Percentiles rank a stretch among this genome's conserved stretches.
phyloP scores from a whole-genome alignment of 2,888 invertebrate genomes.

The Ametastegia equiseti region DNA sequence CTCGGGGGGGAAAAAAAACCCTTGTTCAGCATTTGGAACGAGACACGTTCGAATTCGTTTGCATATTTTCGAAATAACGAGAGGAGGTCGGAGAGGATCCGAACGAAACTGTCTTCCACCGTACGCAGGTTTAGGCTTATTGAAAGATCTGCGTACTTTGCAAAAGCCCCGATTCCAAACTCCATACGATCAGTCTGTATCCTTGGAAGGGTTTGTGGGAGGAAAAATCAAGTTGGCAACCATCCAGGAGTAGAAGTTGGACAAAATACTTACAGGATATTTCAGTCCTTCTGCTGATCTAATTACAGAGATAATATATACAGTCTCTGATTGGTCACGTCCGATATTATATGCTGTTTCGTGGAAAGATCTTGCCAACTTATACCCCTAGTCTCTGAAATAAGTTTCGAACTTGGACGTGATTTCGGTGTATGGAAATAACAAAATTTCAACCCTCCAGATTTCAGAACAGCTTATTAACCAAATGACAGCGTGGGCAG shows the following conservation, averaged over 20 bases:
- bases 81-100: slow-evolving; percentile 14
- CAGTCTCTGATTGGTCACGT: slow-evolving; percentile 37
- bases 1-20: slow-evolving; percentile 54
- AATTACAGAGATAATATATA: slow-evolving; percentile 18
- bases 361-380: not conserved
- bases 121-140: slow-evolving; percentile 32
- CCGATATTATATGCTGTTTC: slow-evolving; percentile 27
- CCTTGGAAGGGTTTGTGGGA: not conserved
- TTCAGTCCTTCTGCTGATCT: slow-evolving; percentile 1
- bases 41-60: slow-evolving; percentile 37
- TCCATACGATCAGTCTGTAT: not conserved
- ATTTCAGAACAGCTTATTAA: slow-evolving; percentile 2
- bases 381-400: not conserved
- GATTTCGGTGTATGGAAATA: not conserved
- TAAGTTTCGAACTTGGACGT: not conserved
- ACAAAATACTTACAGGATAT: not conserved
- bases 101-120: slow-evolving; percentile 27
- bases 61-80: slow-evolving; percentile 46
- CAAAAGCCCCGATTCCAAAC: slow-evolving; percentile 32
- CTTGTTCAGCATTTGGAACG: slow-evolving; percentile 58
- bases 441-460: not conserved
- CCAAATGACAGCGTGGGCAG: not conserved
- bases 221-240: slow-evolving; percentile 22
- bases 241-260: not conserved
- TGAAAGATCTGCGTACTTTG: slow-evolving; percentile 42